Conservation (phyloP, 2,113 vertebrate species). For the Chelonoidis abingdonii region DNA sequence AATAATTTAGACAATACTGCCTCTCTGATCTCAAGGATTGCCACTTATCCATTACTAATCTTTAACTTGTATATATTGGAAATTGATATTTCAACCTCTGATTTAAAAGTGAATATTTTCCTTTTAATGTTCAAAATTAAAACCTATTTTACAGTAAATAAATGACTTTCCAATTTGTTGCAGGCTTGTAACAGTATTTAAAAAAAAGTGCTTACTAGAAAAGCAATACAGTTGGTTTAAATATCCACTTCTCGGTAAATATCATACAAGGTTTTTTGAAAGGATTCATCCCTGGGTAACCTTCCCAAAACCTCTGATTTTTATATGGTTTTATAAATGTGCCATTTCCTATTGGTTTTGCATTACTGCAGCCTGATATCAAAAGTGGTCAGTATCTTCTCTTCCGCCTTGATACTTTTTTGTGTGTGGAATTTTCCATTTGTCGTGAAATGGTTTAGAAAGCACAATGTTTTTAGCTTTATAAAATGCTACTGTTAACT, state of each 20-base stretch:
- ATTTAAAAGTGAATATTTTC: too few species aligned
- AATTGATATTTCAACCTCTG: background rate
- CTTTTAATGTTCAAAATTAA: background rate
- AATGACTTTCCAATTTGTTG: background rate
- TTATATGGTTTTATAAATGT: background rate
- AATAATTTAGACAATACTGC: background rate
- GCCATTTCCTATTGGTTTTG: background rate
- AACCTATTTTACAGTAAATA: background rate
- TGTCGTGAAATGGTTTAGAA: background rate
- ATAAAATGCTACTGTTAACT: background rate
- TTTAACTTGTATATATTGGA: background rate
- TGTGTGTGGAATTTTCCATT: background rate
- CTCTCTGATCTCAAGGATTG: background rate
- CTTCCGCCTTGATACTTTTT: background rate
- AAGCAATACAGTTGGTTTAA: background rate
- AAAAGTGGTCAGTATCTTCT: background rate
- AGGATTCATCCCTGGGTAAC: background rate
- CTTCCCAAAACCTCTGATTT: background rate
- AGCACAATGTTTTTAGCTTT: background rate
- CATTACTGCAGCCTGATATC: background rate
- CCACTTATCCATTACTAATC: background rate
- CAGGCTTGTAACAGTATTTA: background rate
- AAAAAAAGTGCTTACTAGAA: background rate
- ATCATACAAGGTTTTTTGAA: background rate
- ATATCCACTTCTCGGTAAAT: background rate